Percentiles rank a stretch among this genome's conserved stretches.
Conservation (phyloP, 2,113 vertebrate genomes). For the Urocitellus parryii region DNA sequence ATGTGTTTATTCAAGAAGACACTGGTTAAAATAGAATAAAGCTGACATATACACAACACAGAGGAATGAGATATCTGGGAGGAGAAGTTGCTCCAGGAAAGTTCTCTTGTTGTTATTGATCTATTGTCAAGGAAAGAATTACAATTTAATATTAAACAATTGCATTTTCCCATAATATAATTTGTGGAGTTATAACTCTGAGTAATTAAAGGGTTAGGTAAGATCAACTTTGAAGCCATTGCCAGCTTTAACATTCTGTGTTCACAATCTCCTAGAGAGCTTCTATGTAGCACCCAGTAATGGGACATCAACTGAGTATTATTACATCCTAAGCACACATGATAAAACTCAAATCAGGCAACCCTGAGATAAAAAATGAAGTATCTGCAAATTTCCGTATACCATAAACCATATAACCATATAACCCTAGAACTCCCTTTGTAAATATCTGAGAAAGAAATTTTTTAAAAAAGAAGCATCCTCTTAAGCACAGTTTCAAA, state of each 20-base stretch:
- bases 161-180: background rate
- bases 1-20: background rate
- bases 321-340: background rate
- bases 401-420: background rate
- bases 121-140: background rate
- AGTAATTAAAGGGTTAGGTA: background rate
- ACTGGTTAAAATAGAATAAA: conserved; percentile 11
- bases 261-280: background rate
- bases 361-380: background rate
- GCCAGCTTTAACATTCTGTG: background rate
- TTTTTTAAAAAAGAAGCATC: background rate
- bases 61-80: background rate
- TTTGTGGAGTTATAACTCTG: background rate
- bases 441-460: background rate
- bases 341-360: conserved; percentile 18
- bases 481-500: background rate
- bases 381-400: background rate
- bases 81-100: background rate
- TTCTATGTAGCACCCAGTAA: background rate
- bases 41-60: background rate
- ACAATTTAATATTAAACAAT: background rate
- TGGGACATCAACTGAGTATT: background rate
- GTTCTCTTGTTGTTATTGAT: background rate
- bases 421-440: background rate
- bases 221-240: background rate